Evolutionary conservation across 53 echinoderm and acorn worm genomes (phyloP).

Genomic region (Astropecten irregularis): DNA sequence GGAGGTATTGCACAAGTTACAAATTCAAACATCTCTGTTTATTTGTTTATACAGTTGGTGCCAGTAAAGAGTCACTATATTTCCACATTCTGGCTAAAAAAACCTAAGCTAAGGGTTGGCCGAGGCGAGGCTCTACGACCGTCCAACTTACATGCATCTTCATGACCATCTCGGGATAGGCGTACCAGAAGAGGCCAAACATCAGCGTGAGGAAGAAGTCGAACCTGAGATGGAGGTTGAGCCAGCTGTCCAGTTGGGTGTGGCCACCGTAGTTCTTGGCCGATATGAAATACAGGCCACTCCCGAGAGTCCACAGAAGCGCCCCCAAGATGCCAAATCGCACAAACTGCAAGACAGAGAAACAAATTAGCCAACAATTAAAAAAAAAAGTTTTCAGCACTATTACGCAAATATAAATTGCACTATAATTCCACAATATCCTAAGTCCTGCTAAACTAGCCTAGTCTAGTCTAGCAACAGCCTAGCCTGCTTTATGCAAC

Average conservation of each 20-base stretch:
- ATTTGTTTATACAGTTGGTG: no score
- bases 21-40: no score
- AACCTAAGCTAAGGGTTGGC: no score
- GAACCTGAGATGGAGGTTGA: constrained; percentile 80
- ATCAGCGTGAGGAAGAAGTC: constrained; percentile 76
- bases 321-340: constrained; percentile 34
- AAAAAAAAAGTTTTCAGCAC: neutral
- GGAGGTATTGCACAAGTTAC: no score
- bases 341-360: constrained; percentile 42
- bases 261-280: constrained; percentile 75
- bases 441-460: no score
- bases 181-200: constrained; percentile 54
- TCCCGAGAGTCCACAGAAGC: constrained; percentile 41
- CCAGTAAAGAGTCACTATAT: no score
- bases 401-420: no score
- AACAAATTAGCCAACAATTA: neutral
- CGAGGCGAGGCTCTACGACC: no score
- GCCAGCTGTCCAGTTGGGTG: constrained; percentile 79
- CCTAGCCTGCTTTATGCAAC: no score
- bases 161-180: constrained; percentile 59
- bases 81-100: no score
- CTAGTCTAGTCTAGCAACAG: no score
- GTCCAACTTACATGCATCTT: constrained; percentile 56
- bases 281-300: constrained; percentile 48
- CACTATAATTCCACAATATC: no score